Base-by-base conservation (phyloP, 2,113 vertebrate species). In the Elephas maximus region DNA sequence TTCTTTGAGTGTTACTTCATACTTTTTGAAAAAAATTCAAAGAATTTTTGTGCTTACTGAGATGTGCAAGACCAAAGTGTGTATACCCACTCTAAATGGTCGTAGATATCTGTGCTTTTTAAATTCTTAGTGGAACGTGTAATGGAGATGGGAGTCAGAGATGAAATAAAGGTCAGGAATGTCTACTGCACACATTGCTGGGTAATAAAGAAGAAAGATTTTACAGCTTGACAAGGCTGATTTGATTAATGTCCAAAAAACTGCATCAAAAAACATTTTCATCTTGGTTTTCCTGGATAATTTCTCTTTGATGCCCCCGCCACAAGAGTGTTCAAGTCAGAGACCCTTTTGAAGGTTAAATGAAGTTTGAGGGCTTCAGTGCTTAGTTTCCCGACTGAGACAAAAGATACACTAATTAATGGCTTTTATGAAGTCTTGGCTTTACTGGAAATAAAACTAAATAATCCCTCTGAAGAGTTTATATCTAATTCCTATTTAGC, bases 391-490 rank as follows among this genome's bases (percentile, higher is more conserved):
- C 92, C 93, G 90, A 62, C 78, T 87, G 88, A 94, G 93, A 96
- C 73, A 95, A 95, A 97, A 95, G 65, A 95, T 80, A 84, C 8
- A 82, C 79, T 94, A 91, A 98, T 98, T 97, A 98, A 88, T 96
- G 90, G 62, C 65, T 97, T 94, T 97, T 94, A 82, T 95, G 73
- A 92, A 94, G 73, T 33, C 71, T 94, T 90, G 71, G 62, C 60
- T 97, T 95, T 96, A 78, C 65, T 94, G 79, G 44, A 97, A 97
- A 93, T 90, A 85, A 89, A 96, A 88, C 88, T 57, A 96, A 97
- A 88, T 96, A 95, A 94, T 94, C 88, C 81, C 87, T 96, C 57
- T 89, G 91, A 97, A 93, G 95, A 57, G 41, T 88, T 96, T 83
- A 76, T 92, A 85, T 71, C 80, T 96, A 96, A 98, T 97, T 92